Base-by-base conservation (phyloP, 2,888 invertebrate species). In the Linnaemya tessellans region DNA sequence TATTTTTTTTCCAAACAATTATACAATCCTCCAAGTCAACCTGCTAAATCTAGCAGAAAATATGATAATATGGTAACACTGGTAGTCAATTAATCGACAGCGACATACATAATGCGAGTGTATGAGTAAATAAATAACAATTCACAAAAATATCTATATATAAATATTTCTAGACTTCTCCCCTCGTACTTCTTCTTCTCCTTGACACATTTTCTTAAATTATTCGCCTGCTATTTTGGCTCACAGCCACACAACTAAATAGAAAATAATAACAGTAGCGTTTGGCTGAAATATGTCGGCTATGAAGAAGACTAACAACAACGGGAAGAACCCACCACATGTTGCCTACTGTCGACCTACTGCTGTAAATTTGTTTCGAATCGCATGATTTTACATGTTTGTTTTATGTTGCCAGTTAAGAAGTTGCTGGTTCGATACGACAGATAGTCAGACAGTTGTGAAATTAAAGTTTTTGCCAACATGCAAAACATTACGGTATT, bases 241-340 rank as follows among this genome's bases (percentile, higher is more conserved):
- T 43, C 18, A 13, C 15, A 64, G 70, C 67, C 78, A 56, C 56
- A 62, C 20, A 62, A 64, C 54, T 64, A 35, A 70, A 58, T 67
- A 38, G 8, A 75, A 41, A 4, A 46, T 5, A 46, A 15, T 41
- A 56, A 75, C 49, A 49, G 60, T 60, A 60, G 60, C 38, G 58
- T n/a, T 65, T 56, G 64, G 56, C 56, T 56, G 56, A 71, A 80
- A 67, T n/a, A n/a, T 80, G 46, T 30, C 41, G 80, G 58, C 65
- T 46, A 80, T 60, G 22, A 78, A 81, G 46, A 46, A 68, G 38
- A 46, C 15, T 70, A 62, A 18, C 56, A 62, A 18, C 56, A 81
- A 70, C 64, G 68, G 54, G 25, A 81, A 81, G 70, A 81, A 75
- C 70, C 75, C 46, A 70, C 75, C 46, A 70, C 60, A 74, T 51